Percentiles rank a stretch among this genome's conserved stretches.
Conservation (phyloP, 2,888 invertebrate genomes). For the Subacronicta megacephala region DNA sequence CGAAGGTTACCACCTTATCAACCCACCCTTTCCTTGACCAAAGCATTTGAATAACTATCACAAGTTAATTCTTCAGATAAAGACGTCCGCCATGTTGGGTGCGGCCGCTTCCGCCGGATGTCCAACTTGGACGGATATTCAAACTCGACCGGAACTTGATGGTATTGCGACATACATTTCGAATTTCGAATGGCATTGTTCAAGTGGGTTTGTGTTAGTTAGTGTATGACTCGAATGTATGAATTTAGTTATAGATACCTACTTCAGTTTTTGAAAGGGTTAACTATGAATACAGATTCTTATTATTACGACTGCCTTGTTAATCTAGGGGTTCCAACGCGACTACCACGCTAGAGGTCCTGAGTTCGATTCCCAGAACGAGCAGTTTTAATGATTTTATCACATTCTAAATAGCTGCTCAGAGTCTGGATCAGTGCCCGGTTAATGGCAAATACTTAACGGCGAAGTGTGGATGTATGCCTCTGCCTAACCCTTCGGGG, state of each 20-base stretch:
- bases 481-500: too few species aligned
- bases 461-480: too few species aligned
- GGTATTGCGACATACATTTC: conserved; percentile 88
- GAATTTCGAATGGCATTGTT: conserved; percentile 84
- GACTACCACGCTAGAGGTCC: too few species aligned
- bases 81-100: conserved; percentile 84
- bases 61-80: conserved; percentile 88
- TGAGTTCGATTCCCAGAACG: too few species aligned
- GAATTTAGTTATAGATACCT: conserved; percentile 3
- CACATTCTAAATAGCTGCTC: too few species aligned
- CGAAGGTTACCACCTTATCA: conserved; percentile 52
- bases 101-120: conserved; percentile 85
- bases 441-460: too few species aligned
- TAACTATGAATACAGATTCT: too few species aligned
- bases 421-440: too few species aligned
- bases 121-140: conserved; percentile 88
- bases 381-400: too few species aligned
- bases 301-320: too few species aligned
- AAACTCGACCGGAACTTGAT: conserved; percentile 87
- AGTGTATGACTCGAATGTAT: conserved; percentile 45
- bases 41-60: conserved; percentile 87
- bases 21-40: conserved; percentile 60
- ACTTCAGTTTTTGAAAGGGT: not conserved
- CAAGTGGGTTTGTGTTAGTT: conserved; percentile 34
- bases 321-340: too few species aligned